A percentile compares a stretch with the other conserved stretches of the same genome.
Evolutionary conservation across 2,888 invertebrate genomes (phyloP).

Genomic region (Axea sp.): DNA sequence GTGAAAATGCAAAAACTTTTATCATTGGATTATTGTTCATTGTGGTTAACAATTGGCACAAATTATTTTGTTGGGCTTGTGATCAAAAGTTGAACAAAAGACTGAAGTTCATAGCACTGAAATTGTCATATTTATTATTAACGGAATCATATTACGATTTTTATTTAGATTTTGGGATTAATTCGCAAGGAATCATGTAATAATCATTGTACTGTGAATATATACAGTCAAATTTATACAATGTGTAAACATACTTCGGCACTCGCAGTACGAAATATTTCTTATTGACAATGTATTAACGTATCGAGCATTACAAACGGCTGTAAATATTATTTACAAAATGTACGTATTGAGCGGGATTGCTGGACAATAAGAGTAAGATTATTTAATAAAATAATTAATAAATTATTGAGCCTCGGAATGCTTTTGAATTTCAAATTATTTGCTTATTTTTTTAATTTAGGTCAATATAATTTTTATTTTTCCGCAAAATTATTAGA

Average conservation of each 20-base stretch:
- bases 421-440: no score
- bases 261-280: conserved; percentile 7
- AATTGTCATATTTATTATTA: background rate
- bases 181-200: conserved; percentile 16
- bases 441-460: no score
- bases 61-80: background rate
- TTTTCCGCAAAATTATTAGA: no score
- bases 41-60: background rate
- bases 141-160: background rate
- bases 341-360: conserved; percentile 53
- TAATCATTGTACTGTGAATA: conserved; percentile 13
- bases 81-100: conserved; percentile 22
- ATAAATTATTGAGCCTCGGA: conserved; percentile 35
- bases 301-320: conserved; percentile 16
- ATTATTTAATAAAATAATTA: conserved; percentile 46
- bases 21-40: no score
- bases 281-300: conserved; percentile 14
- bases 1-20: no score
- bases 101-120: conserved; percentile 28
- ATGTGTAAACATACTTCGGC: conserved; percentile 34
- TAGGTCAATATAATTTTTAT: no score
- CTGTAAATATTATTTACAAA: conserved; percentile 56
- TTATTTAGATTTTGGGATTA: conserved; percentile 8
- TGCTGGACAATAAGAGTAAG: conserved; percentile 53
- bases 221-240: conserved; percentile 10